Base-by-base conservation (phyloP, 2,113 vertebrate genomes). In the Chaetorhynchus papuensis region DNA sequence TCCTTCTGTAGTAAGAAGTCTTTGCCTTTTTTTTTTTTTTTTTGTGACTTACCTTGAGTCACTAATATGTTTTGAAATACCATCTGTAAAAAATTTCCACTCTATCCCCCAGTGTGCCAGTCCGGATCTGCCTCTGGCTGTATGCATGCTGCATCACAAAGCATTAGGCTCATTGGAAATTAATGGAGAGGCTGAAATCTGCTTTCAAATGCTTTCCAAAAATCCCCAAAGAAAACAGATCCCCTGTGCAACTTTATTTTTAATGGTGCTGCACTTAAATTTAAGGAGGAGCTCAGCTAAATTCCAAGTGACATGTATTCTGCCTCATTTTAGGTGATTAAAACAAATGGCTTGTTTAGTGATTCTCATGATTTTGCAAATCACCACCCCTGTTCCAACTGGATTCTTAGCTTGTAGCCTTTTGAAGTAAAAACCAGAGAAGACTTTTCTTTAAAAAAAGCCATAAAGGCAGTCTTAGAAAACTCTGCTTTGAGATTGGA, bases 1-100 rank as follows among this genome's bases (percentile, higher is more conserved):
- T 75, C 59, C 27, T 78, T 92, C 80, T 49, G 15, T 26, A 78
- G 56, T 35, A 76, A 89, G 89, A 94, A 70, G 18, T 59, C 71
- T 50, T 83, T 77, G 50, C 28, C n/a, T 64, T 76, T 75, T 83
- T 76, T 84, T 61, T 84, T 61, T 63, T 75, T 77, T 86, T 77
- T 59, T 66, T 30, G 56, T 81, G 94, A 68, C 84, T 91, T 93
- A 91, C 71, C 90, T 91, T 31, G 57, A 96, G 72, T 91, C 79
- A 68, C 74, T 91, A 93, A 96, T 87, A 84, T 37, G 59, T 90
- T 95, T 89, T 90, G 95, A 95, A 96, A 94, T 75, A 82, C 89
- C 95, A 94, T 93, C 96, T 94, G 94, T 86, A 93, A 95, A 94
- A 95, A 91, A 93, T 93, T 94, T 92, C 93, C 90, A 84, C 74